phyloP scores from a whole-genome alignment of 2,888 invertebrate species.

The Mythimna impura region DNA sequence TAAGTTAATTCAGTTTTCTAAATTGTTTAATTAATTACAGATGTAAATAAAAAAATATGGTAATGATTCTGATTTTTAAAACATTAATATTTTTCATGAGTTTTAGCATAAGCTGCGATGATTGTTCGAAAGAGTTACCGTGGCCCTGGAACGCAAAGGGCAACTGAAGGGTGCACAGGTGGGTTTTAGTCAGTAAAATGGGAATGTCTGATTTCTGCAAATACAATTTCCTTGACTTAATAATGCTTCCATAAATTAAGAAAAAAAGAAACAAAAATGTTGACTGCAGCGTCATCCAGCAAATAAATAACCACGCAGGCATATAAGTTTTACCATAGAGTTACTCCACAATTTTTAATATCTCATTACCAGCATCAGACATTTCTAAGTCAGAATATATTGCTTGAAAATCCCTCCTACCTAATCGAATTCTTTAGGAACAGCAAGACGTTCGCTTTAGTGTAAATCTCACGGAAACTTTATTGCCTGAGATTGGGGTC shows the following conservation, averaged over 20 bases:
- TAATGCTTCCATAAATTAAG: too few species aligned
- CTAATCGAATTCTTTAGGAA: constrained; percentile 54
- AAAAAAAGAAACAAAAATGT: too few species aligned
- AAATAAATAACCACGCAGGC: too few species aligned
- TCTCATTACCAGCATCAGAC: constrained; percentile 14
- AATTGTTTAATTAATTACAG: neutral
- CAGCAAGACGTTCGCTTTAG: constrained; percentile 3
- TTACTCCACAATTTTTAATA: constrained; percentile 1
- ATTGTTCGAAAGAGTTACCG: too few species aligned
- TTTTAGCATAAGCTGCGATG: too few species aligned
- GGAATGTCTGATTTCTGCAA: too few species aligned
- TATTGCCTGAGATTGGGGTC: constrained; percentile 40
- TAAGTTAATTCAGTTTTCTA: neutral
- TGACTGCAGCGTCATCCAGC: too few species aligned
- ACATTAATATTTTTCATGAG: too few species aligned
- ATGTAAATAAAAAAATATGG: neutral
- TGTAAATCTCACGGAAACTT: constrained; percentile 20
- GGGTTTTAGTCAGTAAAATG: too few species aligned
- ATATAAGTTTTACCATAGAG: neutral
- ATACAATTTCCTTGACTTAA: neutral
- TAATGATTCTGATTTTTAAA: neutral
- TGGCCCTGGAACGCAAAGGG: too few species aligned
- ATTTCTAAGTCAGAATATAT: constrained; percentile 32
- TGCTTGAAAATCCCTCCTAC: constrained; percentile 25
- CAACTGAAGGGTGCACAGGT: too few species aligned